phyloP scores from a whole-genome alignment of 2,113 vertebrate genomes.

The Pseudorectes ferrugineus region DNA sequence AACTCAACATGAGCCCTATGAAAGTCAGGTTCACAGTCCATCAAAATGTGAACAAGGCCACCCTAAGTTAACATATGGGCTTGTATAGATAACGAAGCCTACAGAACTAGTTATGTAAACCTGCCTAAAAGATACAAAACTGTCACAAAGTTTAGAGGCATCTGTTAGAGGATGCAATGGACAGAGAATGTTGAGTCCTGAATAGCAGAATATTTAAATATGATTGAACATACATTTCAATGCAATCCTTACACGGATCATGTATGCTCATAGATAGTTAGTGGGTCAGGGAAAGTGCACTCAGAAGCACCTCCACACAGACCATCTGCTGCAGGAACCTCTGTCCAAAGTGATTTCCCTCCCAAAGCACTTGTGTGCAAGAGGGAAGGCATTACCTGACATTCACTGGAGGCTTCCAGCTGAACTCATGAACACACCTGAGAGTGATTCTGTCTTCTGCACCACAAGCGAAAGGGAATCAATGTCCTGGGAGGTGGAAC shows the following conservation, averaged over 20 bases:
- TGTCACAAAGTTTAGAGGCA: not conserved
- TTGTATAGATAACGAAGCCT: not conserved
- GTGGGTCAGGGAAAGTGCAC: not conserved
- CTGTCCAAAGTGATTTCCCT: not conserved
- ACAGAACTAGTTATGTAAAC: not conserved
- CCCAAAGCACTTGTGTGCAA: not conserved
- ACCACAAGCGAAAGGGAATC: not conserved
- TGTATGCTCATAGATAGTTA: no score
- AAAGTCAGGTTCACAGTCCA: not conserved
- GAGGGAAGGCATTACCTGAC: not conserved
- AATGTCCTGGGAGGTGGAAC: not conserved
- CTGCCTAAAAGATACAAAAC: not conserved
- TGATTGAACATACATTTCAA: not conserved
- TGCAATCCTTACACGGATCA: not conserved
- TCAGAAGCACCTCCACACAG: not conserved
- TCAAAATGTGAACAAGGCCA: fast-evolving
- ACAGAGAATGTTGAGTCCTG: not conserved
- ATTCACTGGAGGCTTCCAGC: not conserved
- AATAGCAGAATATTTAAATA: not conserved
- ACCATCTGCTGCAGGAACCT: not conserved
- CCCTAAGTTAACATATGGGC: fast-evolving
- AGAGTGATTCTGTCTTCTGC: not conserved
- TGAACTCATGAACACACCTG: not conserved
- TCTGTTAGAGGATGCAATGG: not conserved
- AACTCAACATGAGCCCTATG: not conserved